phyloP scores from a whole-genome alignment of 2,888 invertebrate species.

The Harpalus rubripes region DNA sequence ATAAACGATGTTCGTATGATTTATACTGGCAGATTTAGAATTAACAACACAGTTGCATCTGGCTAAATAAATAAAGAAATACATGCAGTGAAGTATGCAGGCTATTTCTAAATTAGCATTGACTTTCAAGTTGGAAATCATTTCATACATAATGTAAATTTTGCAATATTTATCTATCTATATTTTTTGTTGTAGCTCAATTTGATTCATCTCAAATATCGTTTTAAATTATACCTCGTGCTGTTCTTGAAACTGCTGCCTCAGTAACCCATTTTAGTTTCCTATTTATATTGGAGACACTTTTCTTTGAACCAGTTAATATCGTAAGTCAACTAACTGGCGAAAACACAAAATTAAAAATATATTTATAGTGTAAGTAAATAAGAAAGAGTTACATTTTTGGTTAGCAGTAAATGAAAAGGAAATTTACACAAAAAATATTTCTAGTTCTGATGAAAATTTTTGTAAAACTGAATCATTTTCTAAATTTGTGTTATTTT shows the following conservation, averaged over 20 bases:
- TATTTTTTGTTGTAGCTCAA: too few relatives aligned
- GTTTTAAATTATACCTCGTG: too few relatives aligned
- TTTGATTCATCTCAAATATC: too few relatives aligned
- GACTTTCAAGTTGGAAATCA: not conserved
- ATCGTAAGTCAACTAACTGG: conserved; percentile 13
- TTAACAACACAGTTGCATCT: not conserved
- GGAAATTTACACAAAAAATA: not conserved
- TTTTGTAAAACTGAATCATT: too few relatives aligned
- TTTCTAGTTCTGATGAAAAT: not conserved
- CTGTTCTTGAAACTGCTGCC: conserved; percentile 5
- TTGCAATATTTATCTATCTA: not conserved
- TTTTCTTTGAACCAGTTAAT: conserved; percentile 40
- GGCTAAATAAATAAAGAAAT: not conserved
- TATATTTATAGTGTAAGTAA: conserved; percentile 37
- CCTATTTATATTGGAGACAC: conserved; percentile 3
- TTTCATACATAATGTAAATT: not conserved
- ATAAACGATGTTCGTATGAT: not conserved
- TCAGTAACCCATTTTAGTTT: conserved; percentile 30
- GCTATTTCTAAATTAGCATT: not conserved
- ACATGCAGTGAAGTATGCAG: not conserved
- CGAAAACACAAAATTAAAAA: conserved; percentile 35
- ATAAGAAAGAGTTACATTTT: not conserved
- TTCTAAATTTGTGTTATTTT: too few relatives aligned
- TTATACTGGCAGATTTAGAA: not conserved
- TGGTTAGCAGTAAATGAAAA: not conserved